Conservation (phyloP, 2,888 invertebrate genomes). For the Germaria angustata region DNA sequence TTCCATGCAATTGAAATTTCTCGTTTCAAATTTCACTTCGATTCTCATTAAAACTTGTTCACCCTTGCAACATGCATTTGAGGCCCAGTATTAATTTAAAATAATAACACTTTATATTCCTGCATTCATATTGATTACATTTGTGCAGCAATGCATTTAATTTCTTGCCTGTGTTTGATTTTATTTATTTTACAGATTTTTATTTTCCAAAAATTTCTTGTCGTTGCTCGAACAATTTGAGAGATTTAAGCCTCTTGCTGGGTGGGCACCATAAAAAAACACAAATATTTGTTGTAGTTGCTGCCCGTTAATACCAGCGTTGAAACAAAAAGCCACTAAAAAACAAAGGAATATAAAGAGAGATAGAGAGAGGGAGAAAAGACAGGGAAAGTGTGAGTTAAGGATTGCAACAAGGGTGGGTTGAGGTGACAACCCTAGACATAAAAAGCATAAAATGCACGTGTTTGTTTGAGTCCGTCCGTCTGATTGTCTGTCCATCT, state of each 20-base stretch:
- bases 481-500: slow-evolving; percentile 18
- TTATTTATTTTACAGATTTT: neutral
- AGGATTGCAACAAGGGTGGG: slow-evolving; percentile 5
- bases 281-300: slow-evolving; percentile 53
- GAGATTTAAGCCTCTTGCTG: slow-evolving; percentile 60
- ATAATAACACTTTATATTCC: slow-evolving; percentile 48
- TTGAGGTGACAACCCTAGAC: slow-evolving; percentile 43
- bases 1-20: neutral
- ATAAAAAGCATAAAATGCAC: slow-evolving; percentile 51
- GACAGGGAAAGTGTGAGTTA: neutral
- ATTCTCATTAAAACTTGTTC: neutral
- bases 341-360: neutral
- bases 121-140: slow-evolving; percentile 58
- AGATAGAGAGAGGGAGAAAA: neutral
- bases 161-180: slow-evolving; percentile 27
- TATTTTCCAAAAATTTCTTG: neutral
- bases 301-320: slow-evolving; percentile 49
- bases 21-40: neutral
- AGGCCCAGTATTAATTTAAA: slow-evolving; percentile 47
- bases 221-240: slow-evolving; percentile 37
- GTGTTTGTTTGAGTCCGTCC: slow-evolving; percentile 35
- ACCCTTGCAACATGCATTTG: slow-evolving; percentile 15
- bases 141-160: slow-evolving; percentile 56
- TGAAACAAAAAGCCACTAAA: slow-evolving; percentile 32
- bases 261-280: slow-evolving; percentile 46